A percentile compares a stretch with the other conserved stretches of the same genome.
These are phyloP conservation scores for Gnathonemus longibarbis DNA, from an alignment of 2,113 vertebrate genomes.

Conservation along the genomic window DNA sequence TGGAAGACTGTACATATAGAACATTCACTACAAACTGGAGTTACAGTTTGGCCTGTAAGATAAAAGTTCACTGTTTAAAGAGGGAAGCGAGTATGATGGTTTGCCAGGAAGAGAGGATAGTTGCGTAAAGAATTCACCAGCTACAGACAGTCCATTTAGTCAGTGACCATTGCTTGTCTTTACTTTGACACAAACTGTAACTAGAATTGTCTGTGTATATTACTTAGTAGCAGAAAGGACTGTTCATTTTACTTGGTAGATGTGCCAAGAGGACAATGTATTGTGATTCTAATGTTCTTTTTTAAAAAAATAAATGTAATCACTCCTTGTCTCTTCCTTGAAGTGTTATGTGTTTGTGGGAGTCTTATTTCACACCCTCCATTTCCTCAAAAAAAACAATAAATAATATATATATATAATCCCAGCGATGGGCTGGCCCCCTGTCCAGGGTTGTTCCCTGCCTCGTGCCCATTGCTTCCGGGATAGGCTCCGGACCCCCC, in stretches of 20 bases:
- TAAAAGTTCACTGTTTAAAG: not conserved
- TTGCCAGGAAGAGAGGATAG: not conserved
- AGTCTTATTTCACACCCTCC: not conserved
- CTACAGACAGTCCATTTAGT: slow-evolving; percentile 22
- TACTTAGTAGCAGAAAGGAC: slow-evolving; percentile 16
- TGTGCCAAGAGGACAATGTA: not conserved
- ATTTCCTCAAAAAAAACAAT: not conserved
- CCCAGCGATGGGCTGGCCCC: too few species aligned
- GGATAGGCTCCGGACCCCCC: too few species aligned
- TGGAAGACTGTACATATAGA: not conserved
- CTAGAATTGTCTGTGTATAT: slow-evolving; percentile 20
- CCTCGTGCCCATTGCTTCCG: too few species aligned
- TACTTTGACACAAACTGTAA: not conserved
- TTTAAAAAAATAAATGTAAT: not conserved
- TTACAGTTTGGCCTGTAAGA: not conserved
- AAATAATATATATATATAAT: too few species aligned
- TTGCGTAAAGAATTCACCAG: slow-evolving; percentile 1
- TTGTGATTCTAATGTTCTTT: not conserved
- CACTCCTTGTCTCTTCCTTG: not conserved
- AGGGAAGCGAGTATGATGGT: not conserved
- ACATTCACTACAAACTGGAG: not conserved
- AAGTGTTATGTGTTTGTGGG: not conserved
- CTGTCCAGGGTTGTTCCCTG: too few species aligned
- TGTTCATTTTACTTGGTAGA: not conserved
- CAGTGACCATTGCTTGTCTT: slow-evolving; percentile 16